Conservation (phyloP, 2,888 invertebrate species). For the Temnothorax ravouxi region DNA sequence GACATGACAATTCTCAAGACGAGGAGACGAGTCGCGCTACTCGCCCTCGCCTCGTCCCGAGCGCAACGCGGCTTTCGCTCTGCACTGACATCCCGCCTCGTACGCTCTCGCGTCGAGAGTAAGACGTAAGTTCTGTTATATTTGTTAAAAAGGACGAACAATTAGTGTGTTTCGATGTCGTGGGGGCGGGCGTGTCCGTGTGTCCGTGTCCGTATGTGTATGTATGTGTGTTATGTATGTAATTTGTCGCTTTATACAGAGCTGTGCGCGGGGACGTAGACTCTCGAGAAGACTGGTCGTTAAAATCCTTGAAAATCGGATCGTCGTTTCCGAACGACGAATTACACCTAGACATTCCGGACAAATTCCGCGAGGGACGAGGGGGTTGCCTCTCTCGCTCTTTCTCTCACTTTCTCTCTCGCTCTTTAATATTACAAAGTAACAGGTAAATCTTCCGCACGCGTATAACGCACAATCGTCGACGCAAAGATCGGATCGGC, state of each 20-base stretch:
- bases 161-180: conserved; percentile 78
- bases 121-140: conserved; percentile 83
- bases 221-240: background rate
- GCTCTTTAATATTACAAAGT: conserved; percentile 53
- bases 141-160: conserved; percentile 84
- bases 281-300: conserved; percentile 67
- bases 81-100: conserved; percentile 59
- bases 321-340: conserved; percentile 30
- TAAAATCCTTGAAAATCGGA: conserved; percentile 66
- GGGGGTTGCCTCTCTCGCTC: conserved; percentile 38
- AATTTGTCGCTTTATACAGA: conserved; percentile 73
- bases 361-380: conserved; percentile 48
- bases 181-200: conserved; percentile 56
- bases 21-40: background rate
- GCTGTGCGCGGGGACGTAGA: conserved; percentile 63
- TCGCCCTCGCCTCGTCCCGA: background rate
- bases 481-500: conserved; percentile 5
- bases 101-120: conserved; percentile 54
- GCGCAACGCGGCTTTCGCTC: background rate
- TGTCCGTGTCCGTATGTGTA: conserved; percentile 7
- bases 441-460: conserved; percentile 24
- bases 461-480: conserved; percentile 7
- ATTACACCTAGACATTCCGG: conserved; percentile 38
- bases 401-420: conserved; percentile 16
- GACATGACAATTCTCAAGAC: background rate